These are phyloP conservation scores for Chaetops frenatus DNA, from an alignment of 2,113 vertebrate genomes.

Conservation along the genomic window DNA sequence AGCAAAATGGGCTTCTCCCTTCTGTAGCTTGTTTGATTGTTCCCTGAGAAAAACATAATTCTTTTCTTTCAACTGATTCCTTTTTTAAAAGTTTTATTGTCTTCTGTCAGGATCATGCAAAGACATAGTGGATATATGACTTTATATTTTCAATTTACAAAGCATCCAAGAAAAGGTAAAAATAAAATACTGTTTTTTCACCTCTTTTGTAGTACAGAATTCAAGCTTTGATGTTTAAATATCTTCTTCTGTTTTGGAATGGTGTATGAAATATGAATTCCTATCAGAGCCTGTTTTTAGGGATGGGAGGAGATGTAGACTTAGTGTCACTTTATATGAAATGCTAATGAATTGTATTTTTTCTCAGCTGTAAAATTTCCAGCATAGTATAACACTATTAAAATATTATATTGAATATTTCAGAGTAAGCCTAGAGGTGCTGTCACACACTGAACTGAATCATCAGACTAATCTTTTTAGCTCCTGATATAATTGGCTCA, in stretches of 20 bases:
- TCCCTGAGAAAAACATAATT: background rate
- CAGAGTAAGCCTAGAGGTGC: background rate
- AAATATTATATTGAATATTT: background rate
- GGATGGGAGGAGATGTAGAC: background rate
- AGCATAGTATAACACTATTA: background rate
- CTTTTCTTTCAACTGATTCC: background rate
- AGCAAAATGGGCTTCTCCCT: background rate
- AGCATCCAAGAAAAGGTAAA: background rate
- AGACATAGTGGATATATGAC: background rate
- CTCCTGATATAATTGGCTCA: background rate
- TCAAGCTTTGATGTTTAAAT: background rate
- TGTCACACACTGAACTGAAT: background rate
- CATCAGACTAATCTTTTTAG: background rate
- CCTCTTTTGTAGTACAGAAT: background rate
- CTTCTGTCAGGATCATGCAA: background rate
- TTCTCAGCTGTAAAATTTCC: background rate
- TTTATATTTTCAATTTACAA: background rate
- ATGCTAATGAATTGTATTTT: background rate
- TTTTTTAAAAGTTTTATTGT: background rate
- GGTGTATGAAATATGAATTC: background rate
- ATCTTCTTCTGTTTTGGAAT: background rate
- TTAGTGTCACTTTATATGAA: background rate
- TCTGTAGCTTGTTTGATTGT: background rate
- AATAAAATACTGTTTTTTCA: background rate
- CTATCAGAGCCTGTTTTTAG: background rate